These are phyloP conservation scores for Gryon sp. DNA, from an alignment of 1,140 invertebrate genomes.

Conservation along the genomic window DNA sequence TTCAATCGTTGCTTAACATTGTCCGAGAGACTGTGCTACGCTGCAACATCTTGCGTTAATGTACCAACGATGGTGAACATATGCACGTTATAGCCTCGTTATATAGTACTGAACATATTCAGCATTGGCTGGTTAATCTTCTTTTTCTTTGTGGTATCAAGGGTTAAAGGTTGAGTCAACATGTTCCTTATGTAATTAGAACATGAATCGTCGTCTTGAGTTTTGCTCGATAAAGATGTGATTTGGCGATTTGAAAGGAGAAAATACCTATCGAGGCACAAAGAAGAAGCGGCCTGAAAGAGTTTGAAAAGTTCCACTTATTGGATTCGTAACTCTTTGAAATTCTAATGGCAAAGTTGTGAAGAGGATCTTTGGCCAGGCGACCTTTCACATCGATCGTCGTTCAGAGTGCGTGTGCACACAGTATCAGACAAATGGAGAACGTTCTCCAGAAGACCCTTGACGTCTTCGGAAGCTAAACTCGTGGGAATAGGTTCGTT, in stretches of 20 bases:
- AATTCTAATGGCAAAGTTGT: constrained; percentile 39
- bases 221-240: constrained; percentile 24
- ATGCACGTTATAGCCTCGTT: constrained; percentile 36
- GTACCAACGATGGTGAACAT: constrained; percentile 26
- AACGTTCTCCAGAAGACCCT: constrained; percentile 56
- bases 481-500: constrained; percentile 46
- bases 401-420: constrained; percentile 48
- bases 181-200: constrained; percentile 26
- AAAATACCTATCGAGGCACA: constrained; percentile 23
- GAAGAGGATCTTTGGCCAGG: constrained; percentile 42
- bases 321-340: constrained; percentile 61
- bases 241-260: constrained; percentile 30
- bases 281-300: constrained; percentile 35
- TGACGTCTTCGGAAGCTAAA: constrained; percentile 58
- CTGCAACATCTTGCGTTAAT: constrained; percentile 50
- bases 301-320: constrained; percentile 48
- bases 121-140: constrained; percentile 19
- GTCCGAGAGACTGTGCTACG: constrained; percentile 9
- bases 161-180: constrained; percentile 34
- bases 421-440: constrained; percentile 63
- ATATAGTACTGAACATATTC: constrained; percentile 12
- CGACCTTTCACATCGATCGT: constrained; percentile 46
- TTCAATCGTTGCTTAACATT: constrained; percentile 34
- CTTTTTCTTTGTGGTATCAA: constrained; percentile 7
- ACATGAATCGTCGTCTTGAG: constrained; percentile 4